Base-by-base conservation (phyloP, 2,888 invertebrate species). In the Boloria selene region DNA sequence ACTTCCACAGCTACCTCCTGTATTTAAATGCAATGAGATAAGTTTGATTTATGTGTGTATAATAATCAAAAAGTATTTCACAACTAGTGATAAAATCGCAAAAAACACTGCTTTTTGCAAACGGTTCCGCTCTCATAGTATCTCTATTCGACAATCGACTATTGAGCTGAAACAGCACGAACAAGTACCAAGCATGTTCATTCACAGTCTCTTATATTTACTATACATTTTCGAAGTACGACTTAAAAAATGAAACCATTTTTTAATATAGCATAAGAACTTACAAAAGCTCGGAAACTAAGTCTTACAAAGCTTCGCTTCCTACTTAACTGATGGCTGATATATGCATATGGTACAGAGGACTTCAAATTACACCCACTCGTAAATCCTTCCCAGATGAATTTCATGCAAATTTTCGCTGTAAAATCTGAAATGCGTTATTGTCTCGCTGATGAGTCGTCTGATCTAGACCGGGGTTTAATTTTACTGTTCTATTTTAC, bases 341-440 rank as follows among this genome's bases (percentile, higher is more conserved):
- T 38, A 38, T 67, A 73, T 71, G 73, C 73, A 72, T 72, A 75
- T 72, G 75, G 70, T 72, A 71, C 74, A 75, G 73, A 73, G 76
- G 74, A 79, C 76, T 77, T 70, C 73, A 77, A 80, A 79, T 81
- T 75, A 78, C 76, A 73, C 70, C 73, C 76, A 71, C 78, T 79
- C 81, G 76, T 83, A 83, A 83, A 82, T 69, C 74, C 74, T 68
- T 72, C 78, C 75, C 75, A 76, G 79, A 83, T 80, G 81, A 81
- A 79, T 79, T 80, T 79, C 77, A 83, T 84, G 84, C 83, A 84
- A 83, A 84, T 83, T 76, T 75, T 73, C 72, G 73, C 72, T 73
- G 77, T 77, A 77, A 77, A 77, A 76, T 75, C 70, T 74, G 72
- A 69, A 74, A 72, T 67, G 71, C 70, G 69, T 73, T 75, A 73